These are phyloP conservation scores for Astreopora myriophthalma DNA, from an alignment of 64 coral and sea anemone species.

Conservation along the genomic window DNA sequence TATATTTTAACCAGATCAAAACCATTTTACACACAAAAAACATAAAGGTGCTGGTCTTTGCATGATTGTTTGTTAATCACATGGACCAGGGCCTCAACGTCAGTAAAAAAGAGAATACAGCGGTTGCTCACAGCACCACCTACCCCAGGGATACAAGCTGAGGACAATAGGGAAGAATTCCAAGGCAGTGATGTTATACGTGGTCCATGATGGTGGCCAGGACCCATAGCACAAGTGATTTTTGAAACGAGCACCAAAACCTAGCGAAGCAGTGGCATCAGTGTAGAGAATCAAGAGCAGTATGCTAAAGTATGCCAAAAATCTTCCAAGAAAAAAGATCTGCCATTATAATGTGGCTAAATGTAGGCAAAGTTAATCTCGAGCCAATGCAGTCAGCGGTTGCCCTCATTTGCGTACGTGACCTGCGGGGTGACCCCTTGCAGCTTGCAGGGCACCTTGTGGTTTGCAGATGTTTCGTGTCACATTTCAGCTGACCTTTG, in stretches of 20 bases:
- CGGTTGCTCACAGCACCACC: background rate
- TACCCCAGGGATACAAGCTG: background rate
- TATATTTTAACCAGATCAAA: background rate
- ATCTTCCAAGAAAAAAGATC: background rate
- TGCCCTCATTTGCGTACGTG: too few species aligned
- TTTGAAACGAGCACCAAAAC: background rate
- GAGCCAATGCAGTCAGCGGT: too few species aligned
- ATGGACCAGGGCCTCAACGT: background rate
- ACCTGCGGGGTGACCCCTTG: too few species aligned
- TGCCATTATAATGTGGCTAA: background rate
- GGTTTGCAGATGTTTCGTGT: too few species aligned
- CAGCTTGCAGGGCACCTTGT: too few species aligned
- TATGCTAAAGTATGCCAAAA: background rate
- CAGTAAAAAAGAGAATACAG: slow-evolving; percentile 23
- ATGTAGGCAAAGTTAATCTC: too few species aligned
- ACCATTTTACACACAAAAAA: background rate
- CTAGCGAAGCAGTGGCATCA: background rate
- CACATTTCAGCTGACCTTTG: too few species aligned
- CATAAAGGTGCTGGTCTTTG: slow-evolving; percentile 4
- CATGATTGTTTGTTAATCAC: background rate
- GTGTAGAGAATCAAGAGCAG: slow-evolving; percentile 24
- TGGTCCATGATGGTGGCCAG: slow-evolving; percentile 47
- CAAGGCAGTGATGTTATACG: slow-evolving; percentile 46
- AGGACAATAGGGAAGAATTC: slow-evolving; percentile 62
- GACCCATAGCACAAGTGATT: slow-evolving; percentile 18